These are phyloP conservation scores for Alexandromys fortis DNA, from an alignment of 2,113 vertebrate species.

Conservation along the genomic window DNA sequence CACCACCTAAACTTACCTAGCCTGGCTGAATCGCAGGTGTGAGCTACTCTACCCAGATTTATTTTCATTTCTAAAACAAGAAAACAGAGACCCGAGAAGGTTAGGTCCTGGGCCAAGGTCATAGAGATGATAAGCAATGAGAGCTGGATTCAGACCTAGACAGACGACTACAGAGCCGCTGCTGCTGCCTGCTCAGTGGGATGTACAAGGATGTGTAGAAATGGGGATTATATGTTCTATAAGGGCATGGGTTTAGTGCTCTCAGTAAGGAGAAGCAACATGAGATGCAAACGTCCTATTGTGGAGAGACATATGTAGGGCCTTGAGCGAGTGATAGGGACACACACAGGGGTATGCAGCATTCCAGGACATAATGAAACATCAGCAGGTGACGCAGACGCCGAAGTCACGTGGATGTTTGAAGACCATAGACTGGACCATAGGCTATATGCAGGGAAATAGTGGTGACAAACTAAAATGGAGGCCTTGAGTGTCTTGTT, in stretches of 20 bases:
- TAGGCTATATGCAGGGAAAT: not conserved
- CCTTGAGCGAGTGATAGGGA: not conserved
- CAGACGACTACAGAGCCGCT: not conserved
- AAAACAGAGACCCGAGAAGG: not conserved
- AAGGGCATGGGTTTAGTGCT: not conserved
- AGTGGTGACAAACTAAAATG: not conserved
- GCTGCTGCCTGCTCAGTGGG: too few species aligned
- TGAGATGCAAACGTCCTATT: not conserved
- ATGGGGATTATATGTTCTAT: rapidly evolving
- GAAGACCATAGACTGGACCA: not conserved
- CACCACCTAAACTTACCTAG: not conserved
- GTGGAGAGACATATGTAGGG: not conserved
- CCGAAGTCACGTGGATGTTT: not conserved
- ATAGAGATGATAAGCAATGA: not conserved
- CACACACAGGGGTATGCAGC: not conserved
- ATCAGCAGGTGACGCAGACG: not conserved
- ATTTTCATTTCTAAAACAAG: not conserved
- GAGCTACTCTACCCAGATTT: not conserved
- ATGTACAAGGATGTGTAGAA: not conserved
- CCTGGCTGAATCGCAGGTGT: not conserved
- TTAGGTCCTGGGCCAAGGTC: not conserved
- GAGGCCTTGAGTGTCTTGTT: not conserved
- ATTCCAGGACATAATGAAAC: not conserved
- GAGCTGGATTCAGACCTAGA: not conserved
- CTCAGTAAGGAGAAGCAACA: not conserved